Conservation (phyloP, 1,140 invertebrate species). For the Acromyrmex heyeri region DNA sequence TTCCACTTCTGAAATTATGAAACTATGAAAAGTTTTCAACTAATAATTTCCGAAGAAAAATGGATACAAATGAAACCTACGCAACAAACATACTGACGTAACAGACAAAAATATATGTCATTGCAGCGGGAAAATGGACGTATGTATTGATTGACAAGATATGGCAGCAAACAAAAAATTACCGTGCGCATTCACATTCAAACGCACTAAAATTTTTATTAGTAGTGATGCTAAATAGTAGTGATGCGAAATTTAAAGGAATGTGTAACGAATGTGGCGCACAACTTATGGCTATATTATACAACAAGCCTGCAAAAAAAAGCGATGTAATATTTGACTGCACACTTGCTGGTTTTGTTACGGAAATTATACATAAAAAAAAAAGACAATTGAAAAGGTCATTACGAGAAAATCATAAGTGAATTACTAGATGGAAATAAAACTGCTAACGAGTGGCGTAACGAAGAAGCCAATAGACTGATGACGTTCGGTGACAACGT, state of each 20-base stretch:
- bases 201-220: background rate
- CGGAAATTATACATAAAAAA: background rate
- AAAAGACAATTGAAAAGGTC: background rate
- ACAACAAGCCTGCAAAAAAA: background rate
- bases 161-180: slow-evolving; percentile 5
- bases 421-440: background rate
- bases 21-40: too few relatives aligned
- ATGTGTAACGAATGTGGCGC: background rate
- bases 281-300: background rate
- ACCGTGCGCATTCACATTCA: background rate
- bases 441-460: background rate
- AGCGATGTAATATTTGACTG: background rate
- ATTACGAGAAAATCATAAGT: background rate
- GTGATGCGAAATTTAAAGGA: background rate
- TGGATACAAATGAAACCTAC: too few relatives aligned
- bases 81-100: too few relatives aligned
- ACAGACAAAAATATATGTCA: too few relatives aligned
- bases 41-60: too few relatives aligned
- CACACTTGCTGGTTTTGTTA: background rate
- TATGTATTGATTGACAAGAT: background rate
- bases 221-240: slow-evolving; percentile 10
- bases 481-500: background rate
- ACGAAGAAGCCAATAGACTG: background rate
- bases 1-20: too few relatives aligned
- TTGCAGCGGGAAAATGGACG: too few relatives aligned